These are phyloP conservation scores for Steinernema hermaphroditum DNA, from an alignment of 2,888 invertebrate genomes.

Conservation along the genomic window DNA sequence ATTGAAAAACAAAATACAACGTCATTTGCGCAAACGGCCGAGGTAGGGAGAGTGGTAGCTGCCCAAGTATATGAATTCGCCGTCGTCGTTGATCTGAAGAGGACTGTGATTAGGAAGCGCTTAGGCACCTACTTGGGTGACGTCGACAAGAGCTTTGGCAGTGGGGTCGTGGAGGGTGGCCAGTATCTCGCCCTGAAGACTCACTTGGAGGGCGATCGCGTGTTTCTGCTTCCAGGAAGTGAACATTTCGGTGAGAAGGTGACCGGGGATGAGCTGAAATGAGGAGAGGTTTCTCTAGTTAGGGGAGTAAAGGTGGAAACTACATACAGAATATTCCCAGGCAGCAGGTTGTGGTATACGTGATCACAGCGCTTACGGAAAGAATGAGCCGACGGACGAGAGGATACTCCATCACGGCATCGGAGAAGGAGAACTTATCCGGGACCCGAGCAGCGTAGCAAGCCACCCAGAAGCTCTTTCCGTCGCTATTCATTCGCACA, in stretches of 20 bases:
- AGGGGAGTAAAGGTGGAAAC: too few species aligned
- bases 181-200: conserved; percentile 44
- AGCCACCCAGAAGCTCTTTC: conserved; percentile 35
- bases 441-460: neutral
- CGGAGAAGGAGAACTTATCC: conserved; percentile 9
- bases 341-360: too few species aligned
- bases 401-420: neutral
- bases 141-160: conserved; percentile 43
- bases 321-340: too few species aligned
- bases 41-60: conserved; percentile 45
- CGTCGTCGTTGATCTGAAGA: conserved; percentile 41
- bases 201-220: conserved; percentile 35
- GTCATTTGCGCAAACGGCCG: conserved; percentile 36
- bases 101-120: neutral
- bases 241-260: neutral
- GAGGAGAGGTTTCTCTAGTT: too few species aligned
- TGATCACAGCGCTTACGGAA: too few species aligned
- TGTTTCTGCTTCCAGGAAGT: conserved; percentile 21
- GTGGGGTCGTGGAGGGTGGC: conserved; percentile 48
- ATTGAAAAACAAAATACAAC: neutral
- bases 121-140: conserved; percentile 43
- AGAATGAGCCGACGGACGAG: neutral
- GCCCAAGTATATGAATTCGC: conserved; percentile 47
- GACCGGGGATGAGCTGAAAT: neutral
- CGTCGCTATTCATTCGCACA: conserved; percentile 66